Conservation (phyloP, 2,888 invertebrate species). For the Tipula confusa region DNA sequence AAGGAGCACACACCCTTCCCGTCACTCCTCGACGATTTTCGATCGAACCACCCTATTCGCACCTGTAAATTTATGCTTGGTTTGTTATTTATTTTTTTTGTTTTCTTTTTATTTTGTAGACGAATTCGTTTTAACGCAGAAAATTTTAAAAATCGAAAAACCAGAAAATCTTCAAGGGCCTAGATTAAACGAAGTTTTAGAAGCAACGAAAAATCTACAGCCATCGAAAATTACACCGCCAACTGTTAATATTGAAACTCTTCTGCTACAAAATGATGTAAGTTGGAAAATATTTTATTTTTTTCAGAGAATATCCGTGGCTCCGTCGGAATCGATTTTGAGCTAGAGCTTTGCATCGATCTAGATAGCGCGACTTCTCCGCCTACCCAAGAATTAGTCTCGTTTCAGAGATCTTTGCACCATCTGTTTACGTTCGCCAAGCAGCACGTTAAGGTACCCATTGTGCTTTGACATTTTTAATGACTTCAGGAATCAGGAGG, state of each 20-base stretch:
- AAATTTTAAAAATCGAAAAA: slow-evolving; percentile 40
- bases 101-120: neutral
- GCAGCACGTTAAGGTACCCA: too few relatives aligned
- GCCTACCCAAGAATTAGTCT: too few relatives aligned
- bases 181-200: slow-evolving; percentile 50
- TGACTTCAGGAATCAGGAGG: too few relatives aligned
- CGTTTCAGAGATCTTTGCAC: too few relatives aligned
- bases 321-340: too few relatives aligned
- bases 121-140: slow-evolving; percentile 43
- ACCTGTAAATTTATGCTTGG: neutral
- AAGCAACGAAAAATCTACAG: slow-evolving; percentile 50
- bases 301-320: too few relatives aligned
- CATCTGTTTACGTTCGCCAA: too few relatives aligned
- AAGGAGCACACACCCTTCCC: neutral
- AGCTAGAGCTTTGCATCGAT: too few relatives aligned
- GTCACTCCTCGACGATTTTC: neutral
- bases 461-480: too few relatives aligned
- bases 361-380: too few relatives aligned
- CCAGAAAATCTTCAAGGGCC: slow-evolving; percentile 51
- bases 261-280: slow-evolving; percentile 52
- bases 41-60: neutral
- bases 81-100: too few relatives aligned
- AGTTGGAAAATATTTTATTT: slow-evolving; percentile 35
- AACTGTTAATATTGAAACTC: slow-evolving; percentile 49
- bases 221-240: slow-evolving; percentile 43